These are phyloP conservation scores for Ptychodera flava DNA, from an alignment of 35 echinoderm and acorn worm genomes.

Conservation along the genomic window DNA sequence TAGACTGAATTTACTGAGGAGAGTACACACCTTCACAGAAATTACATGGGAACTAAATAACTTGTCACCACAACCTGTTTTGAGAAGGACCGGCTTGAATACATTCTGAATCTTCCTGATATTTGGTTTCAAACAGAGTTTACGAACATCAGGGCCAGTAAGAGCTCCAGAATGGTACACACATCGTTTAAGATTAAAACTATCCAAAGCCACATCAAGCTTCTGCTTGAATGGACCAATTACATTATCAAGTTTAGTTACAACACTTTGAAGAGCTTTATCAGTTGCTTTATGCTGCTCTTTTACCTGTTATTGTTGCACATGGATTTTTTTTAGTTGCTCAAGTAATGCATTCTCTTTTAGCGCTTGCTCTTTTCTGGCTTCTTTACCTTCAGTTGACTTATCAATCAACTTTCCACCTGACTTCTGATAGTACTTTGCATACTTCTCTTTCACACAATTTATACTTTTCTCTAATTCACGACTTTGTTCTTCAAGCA, in stretches of 20 bases:
- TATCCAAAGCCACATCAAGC: not conserved
- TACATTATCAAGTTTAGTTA: not conserved
- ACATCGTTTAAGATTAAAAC: not conserved
- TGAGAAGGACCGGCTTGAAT: not conserved
- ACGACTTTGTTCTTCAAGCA: not conserved
- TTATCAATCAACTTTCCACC: constrained; percentile 1
- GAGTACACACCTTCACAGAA: not conserved
- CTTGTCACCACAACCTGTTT: not conserved
- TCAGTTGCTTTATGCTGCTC: not conserved
- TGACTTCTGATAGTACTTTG: not conserved
- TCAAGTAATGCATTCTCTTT: not conserved
- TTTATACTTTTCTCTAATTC: not conserved
- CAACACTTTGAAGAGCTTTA: not conserved
- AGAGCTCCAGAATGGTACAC: not conserved
- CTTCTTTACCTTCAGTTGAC: not conserved
- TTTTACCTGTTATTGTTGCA: not conserved
- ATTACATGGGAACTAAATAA: not conserved
- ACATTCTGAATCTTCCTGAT: not conserved
- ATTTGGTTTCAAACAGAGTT: not conserved
- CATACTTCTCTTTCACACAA: not conserved
- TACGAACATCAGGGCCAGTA: not conserved
- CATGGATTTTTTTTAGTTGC: not conserved
- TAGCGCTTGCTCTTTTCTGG: not conserved
- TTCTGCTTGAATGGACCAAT: not conserved
- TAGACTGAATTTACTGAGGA: not conserved